phyloP scores from a whole-genome alignment of 1,140 invertebrate genomes.

The Drosophila dunni region DNA sequence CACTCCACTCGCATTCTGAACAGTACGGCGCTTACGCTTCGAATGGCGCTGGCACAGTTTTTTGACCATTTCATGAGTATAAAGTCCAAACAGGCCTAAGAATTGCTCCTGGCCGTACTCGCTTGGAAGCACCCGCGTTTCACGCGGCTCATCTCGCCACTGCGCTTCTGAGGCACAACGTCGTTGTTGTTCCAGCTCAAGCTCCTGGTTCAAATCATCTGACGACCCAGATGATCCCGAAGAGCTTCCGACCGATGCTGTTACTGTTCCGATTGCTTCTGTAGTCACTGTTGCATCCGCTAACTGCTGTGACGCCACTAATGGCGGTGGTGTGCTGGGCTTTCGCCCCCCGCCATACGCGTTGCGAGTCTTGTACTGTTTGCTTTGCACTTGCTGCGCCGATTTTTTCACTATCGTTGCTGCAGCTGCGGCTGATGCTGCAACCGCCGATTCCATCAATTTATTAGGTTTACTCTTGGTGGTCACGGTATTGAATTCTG shows the following conservation, averaged over 20 bases:
- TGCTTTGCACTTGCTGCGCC: not conserved
- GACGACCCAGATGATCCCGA: conserved; percentile 68
- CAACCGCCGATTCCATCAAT: not conserved
- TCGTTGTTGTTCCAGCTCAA: conserved; percentile 54
- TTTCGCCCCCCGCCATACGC: conserved; percentile 27
- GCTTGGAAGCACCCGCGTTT: conserved; percentile 54
- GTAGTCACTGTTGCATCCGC: not conserved
- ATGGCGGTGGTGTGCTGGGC: conserved; percentile 7
- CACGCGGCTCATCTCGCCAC: conserved; percentile 67
- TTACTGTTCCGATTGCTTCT: not conserved
- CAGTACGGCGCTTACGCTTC: conserved; percentile 79
- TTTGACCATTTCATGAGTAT: conserved; percentile 65
- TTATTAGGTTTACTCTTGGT: conserved; percentile 27
- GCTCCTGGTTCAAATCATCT: conserved; percentile 66
- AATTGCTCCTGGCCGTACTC: conserved; percentile 80
- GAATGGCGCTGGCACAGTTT: conserved; percentile 77
- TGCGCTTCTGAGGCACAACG: conserved; percentile 57
- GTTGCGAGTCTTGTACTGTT: conserved; percentile 51
- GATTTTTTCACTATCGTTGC: not conserved
- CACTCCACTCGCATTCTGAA: conserved; percentile 74
- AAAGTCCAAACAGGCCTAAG: conserved; percentile 71
- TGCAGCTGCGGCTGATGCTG: not conserved
- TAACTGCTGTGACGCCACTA: not conserved
- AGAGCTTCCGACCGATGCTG: conserved; percentile 1
- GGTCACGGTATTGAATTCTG: not conserved